Base-by-base conservation (phyloP, 37 sponge, comb jelly and placozoan genomes). In the Cliona cf. orientalis region DNA sequence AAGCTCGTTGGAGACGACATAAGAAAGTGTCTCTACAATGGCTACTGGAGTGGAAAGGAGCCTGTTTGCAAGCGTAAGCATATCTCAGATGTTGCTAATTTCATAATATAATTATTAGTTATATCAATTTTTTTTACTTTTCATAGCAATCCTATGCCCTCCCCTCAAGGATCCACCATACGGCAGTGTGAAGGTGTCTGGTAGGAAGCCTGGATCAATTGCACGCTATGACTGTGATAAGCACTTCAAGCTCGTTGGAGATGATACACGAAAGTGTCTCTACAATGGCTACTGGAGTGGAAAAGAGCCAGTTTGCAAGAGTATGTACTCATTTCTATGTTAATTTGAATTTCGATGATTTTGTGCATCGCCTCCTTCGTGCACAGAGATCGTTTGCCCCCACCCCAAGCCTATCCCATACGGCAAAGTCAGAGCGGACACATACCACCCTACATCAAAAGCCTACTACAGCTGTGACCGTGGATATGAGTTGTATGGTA, bases 201-300 rank as follows among this genome's bases (percentile, higher is more conserved):
- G 43, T 1, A 31, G 55, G 32, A 78, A 69, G 14, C 23, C n/a
- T 17, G 58, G 67, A 6, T 49, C 66, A 6, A 35, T 63, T 21
- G 81, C 81, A 45, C 39, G 42, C 14, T 89, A 83, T 60, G 33
- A 29, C 14, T 89, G 89, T 49, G 39, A 66, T 42, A 2, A 33
- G 12, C 78, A 78, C 36, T 82, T 41, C 6, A 34, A 5, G 4
- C 5, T 70, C 38, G 11, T 31, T 5, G 72, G 80, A 3, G 33
- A 0, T 17, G 4, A 31, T 0, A 31, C 26, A 22, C 53, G 85
- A 9, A 53, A 28, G 14, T 84, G 85, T 39, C 70, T 58, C 55
- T 12, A 26, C 0, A 84, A 75, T 66, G 76, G 85, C 22, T 58
- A 84, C 44, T 84, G 85, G 85, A 46, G 58, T 39, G 85, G 76